Base-by-base conservation (phyloP, 2,797 vertebrate genomes). In the Eupleurogrammus muticus region DNA sequence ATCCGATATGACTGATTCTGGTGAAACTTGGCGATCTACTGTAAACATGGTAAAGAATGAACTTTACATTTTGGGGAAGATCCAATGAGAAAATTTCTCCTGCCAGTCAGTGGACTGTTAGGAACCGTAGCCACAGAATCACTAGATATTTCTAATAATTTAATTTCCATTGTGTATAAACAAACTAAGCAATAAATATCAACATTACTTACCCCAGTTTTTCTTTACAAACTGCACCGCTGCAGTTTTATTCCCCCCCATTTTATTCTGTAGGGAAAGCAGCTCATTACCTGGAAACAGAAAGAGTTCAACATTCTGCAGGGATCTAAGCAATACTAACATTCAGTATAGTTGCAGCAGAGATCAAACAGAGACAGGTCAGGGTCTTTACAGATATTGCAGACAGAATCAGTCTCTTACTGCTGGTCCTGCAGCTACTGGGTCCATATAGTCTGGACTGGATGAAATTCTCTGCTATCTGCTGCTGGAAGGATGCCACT, bases 221-320 rank as follows among this genome's bases (percentile, higher is more conserved):
- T 91, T 92, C 82, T 93, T 95, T 20, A 94, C 89, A 89, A 99
- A 99, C 73, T 95, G 91, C 70, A 94, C 90, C 0, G 97, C 96
- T 0, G 96, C 93, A 47, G 92, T 92, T 89, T 97, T 96, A 13
- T 91, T 80, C 0, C 6, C 44, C 3, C 74, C 88, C 46, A 57
- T 96, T 92, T 99, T 99, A 62, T 94, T 96, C 66, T 91, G 82
- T 42, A 97, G 84, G 4, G 97, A 99, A 48, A 98, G 94, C 86
- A 95, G 89, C 38, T 96, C 90, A 38, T 95, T 96, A 66, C 88
- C 98, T 99, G 90, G 21, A 89, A 49, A 61, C 77, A 90, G 73
- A 28, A 10, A n/a, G 16, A 28, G 28, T 28, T 28, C 3, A 28
- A 6, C 28, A 28, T 28, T 28, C n/a, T n/a, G n/a, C n/a, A n/a